Evolutionary conservation across 1,140 invertebrate genomes (phyloP), one percentile per base, ranked within the genome.

Genomic region (Schlechtendalia chinensis): DNA sequence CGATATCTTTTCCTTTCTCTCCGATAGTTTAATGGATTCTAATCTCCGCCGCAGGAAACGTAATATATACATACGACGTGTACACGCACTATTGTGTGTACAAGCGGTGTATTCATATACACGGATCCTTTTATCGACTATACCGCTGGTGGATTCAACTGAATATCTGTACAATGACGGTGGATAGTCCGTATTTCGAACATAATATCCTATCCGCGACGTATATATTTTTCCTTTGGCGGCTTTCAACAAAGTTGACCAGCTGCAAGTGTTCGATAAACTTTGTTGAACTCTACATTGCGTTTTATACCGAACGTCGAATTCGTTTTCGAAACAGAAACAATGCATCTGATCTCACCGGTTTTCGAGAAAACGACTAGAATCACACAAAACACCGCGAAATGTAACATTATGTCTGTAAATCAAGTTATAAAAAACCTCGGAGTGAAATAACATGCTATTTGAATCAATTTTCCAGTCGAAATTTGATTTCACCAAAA

Each of bases 191-290:
- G 2, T 47, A 69, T 45, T 47, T 16, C 11, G 19, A 69, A 8
- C 32, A 8, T 39, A 39, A 69, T 69, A 69, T 69, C 24, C n/a
- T 67, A 24, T 47, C 29, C 16, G 45, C 24, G 63, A 47, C 22
- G 65, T 69, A 16, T 8, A 69, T 59, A 10, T 8, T 22, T 50
- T 12, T 50, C 8, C 8, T 12, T 4, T 50, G 16, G 22, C 22
- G 16, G 32, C 22, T 47, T 69, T 69, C 67, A 69, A 17, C 1
- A 27, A 50, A 22, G 45, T 16, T 69, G 67, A 69, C 39, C 65
- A 69, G n/a, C 39, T 69, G 65, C 32, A 69, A 47, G 39, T 47
- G n/a, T 69, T 24, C n/a, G 32, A 69, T 69, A 69, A 69, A 69
- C 65, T 47, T 47, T 24, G 39, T 45, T 47, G 22, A 24, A 69